phyloP scores from a whole-genome alignment of 2,113 vertebrate genomes.

The Spheniscus mendiculus region DNA sequence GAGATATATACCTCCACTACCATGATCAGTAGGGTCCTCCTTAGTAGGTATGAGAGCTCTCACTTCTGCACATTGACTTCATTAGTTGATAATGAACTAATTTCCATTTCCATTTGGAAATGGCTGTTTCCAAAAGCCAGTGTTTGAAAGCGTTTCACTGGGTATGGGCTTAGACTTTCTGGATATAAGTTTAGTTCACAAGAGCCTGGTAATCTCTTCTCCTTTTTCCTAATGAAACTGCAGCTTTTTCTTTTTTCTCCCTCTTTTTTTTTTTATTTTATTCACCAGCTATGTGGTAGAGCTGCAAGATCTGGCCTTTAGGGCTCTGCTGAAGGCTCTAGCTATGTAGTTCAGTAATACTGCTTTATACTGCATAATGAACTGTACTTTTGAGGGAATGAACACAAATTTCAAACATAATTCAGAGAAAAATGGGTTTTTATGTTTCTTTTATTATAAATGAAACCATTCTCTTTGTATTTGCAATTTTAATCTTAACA shows the following conservation, averaged over 20 bases:
- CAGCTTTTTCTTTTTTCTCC: background rate
- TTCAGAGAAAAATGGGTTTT: background rate
- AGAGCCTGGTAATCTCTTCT: background rate
- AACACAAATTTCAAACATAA: background rate
- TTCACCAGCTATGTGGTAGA: background rate
- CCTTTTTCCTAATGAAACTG: background rate
- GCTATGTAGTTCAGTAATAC: background rate
- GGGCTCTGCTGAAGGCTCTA: background rate
- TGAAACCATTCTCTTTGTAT: background rate
- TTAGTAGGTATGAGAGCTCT: background rate
- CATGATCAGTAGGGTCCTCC: no score
- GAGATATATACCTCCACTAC: background rate
- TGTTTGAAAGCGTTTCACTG: background rate
- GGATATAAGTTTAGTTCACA: background rate
- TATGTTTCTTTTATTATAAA: background rate
- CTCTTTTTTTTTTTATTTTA: no score
- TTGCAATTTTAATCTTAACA: constrained; percentile 2
- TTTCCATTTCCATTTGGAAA: no score
- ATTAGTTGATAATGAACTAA: background rate
- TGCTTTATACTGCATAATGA: background rate
- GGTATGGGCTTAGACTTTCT: background rate
- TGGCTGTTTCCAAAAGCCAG: background rate
- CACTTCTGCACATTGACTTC: background rate
- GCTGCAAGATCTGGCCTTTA: background rate
- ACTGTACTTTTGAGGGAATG: background rate